These are phyloP conservation scores for Drosophila koepferae DNA, from an alignment of 2,888 invertebrate genomes.

Conservation along the genomic window DNA sequence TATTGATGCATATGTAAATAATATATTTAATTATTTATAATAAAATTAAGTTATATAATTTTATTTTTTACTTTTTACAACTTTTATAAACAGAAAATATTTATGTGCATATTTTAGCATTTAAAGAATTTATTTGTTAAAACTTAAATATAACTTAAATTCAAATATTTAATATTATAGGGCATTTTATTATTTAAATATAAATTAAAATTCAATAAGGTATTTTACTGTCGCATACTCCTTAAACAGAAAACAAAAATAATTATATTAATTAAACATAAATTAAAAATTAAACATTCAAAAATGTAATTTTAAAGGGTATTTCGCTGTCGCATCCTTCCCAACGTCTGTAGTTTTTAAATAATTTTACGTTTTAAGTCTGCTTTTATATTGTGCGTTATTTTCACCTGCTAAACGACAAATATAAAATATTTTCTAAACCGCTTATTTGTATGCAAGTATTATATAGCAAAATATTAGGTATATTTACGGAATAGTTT, in stretches of 20 bases:
- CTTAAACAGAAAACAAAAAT: too few species aligned
- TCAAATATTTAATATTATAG: background rate
- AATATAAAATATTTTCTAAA: background rate
- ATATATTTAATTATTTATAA: too few species aligned
- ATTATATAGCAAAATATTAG: background rate
- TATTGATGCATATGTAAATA: background rate
- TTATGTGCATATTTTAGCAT: too few species aligned
- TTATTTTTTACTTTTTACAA: too few species aligned
- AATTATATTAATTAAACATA: too few species aligned
- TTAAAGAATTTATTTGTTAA: too few species aligned
- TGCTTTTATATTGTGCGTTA: background rate
- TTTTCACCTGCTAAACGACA: constrained; percentile 2
- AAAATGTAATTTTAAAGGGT: background rate
- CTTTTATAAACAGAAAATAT: too few species aligned
- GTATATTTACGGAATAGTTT: background rate
- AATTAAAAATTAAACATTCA: too few species aligned
- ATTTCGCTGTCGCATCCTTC: background rate
- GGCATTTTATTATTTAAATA: background rate
- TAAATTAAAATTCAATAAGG: too few species aligned
- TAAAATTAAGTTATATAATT: too few species aligned
- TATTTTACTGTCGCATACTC: too few species aligned
- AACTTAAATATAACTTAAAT: too few species aligned
- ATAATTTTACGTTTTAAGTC: background rate
- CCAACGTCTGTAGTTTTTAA: background rate
- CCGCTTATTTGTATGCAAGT: constrained; percentile 2